Evolutionary conservation across 1,140 invertebrate genomes (phyloP).

Genomic region (Aphelinus atriplicis): DNA sequence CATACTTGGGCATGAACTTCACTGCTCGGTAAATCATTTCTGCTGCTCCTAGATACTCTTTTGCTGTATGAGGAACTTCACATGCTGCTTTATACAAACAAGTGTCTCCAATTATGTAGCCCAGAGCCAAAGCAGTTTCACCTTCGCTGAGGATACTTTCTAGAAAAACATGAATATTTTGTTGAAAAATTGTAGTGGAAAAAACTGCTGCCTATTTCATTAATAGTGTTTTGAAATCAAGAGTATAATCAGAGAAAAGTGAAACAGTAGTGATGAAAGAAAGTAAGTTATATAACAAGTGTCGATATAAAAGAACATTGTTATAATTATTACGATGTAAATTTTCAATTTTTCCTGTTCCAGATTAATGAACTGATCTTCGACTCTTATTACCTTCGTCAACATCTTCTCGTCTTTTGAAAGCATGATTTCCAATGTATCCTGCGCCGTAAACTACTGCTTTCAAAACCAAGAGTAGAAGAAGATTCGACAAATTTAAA

Average conservation of each 20-base stretch:
- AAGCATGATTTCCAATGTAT: constrained; percentile 71
- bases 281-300: constrained; percentile 11
- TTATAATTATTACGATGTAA: constrained; percentile 11
- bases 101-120: constrained; percentile 78
- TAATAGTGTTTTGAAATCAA: too few species aligned
- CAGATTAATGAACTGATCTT: background rate
- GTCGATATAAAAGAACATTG: constrained; percentile 1
- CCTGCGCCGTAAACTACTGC: constrained; percentile 83
- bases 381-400: constrained; percentile 50
- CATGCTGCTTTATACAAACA: constrained; percentile 82
- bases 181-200: too few species aligned
- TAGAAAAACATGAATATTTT: constrained; percentile 33
- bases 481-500: constrained; percentile 82
- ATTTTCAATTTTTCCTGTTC: constrained; percentile 20
- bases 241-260: too few species aligned
- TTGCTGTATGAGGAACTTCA: constrained; percentile 76
- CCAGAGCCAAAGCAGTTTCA: constrained; percentile 74
- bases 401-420: constrained; percentile 51
- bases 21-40: constrained; percentile 78
- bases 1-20: constrained; percentile 76
- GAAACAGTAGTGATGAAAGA: background rate
- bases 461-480: constrained; percentile 83
- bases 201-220: too few species aligned
- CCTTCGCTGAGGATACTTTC: constrained; percentile 70
- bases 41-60: constrained; percentile 78